These are phyloP conservation scores for Chironomus riparius DNA, from an alignment of 2,888 invertebrate species.

Conservation along the genomic window DNA sequence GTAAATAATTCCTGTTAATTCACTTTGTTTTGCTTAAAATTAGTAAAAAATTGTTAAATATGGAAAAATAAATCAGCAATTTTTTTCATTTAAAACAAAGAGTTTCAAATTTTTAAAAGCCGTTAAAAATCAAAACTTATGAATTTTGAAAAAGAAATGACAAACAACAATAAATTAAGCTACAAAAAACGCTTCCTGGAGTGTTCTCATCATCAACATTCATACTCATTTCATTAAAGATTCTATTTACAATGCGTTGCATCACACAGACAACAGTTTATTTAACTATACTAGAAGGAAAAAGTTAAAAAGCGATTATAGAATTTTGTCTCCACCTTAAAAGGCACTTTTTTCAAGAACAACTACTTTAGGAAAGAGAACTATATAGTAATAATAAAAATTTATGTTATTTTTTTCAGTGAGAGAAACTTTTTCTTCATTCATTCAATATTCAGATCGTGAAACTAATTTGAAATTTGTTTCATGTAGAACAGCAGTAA, in stretches of 20 bases:
- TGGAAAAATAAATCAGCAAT: too few species aligned
- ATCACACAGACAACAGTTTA: background rate
- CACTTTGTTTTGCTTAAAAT: too few species aligned
- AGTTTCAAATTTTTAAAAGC: too few species aligned
- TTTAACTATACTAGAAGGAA: background rate
- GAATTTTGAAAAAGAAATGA: background rate
- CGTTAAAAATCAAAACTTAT: background rate
- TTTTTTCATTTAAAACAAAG: too few species aligned
- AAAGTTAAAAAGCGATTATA: background rate
- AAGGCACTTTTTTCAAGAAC: slow-evolving; percentile 18
- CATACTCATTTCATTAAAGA: background rate
- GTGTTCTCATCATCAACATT: background rate
- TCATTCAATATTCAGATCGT: slow-evolving; percentile 19
- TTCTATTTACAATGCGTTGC: background rate
- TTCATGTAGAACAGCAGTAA: slow-evolving; percentile 19
- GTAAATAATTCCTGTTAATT: too few species aligned
- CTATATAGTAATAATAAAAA: background rate
- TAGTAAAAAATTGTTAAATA: too few species aligned
- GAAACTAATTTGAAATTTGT: slow-evolving; percentile 23
- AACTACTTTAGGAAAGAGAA: background rate
- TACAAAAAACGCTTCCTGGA: background rate
- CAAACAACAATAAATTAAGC: background rate
- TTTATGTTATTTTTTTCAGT: too few species aligned
- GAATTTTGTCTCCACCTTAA: slow-evolving; percentile 22
- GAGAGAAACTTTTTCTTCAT: background rate